Conservation (phyloP, 2,113 vertebrate species). For the Mustelus asterias region DNA sequence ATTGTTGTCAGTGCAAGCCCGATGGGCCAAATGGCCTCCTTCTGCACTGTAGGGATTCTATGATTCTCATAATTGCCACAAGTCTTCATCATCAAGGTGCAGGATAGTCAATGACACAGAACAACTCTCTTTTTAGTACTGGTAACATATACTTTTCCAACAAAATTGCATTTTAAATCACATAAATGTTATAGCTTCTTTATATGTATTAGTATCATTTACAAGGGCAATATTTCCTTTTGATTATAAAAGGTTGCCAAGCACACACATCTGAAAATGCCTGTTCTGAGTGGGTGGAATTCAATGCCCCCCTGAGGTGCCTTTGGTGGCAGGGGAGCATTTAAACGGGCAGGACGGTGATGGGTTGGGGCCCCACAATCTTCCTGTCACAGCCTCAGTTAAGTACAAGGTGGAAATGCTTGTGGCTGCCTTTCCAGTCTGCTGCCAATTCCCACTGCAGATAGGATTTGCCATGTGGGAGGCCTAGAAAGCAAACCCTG, state of each 20-base stretch:
- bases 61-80: background rate
- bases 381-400: no score
- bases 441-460: no score
- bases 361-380: no score
- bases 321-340: no score
- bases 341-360: no score
- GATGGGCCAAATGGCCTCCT: no score
- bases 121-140: background rate
- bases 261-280: background rate
- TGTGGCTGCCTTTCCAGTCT: no score
- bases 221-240: background rate
- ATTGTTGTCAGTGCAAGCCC: no score
- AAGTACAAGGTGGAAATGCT: no score
- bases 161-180: background rate
- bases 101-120: background rate
- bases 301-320: background rate
- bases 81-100: background rate
- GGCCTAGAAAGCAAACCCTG: no score
- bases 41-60: no score
- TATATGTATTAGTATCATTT: background rate
- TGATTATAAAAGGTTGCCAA: background rate
- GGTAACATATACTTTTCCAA: background rate
- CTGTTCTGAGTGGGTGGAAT: background rate
- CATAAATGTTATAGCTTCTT: background rate
- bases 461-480: no score